Evolutionary conservation across 2,113 vertebrate genomes (phyloP), one percentile per base, ranked within the genome.

Genomic region (Myotis davidii): DNA sequence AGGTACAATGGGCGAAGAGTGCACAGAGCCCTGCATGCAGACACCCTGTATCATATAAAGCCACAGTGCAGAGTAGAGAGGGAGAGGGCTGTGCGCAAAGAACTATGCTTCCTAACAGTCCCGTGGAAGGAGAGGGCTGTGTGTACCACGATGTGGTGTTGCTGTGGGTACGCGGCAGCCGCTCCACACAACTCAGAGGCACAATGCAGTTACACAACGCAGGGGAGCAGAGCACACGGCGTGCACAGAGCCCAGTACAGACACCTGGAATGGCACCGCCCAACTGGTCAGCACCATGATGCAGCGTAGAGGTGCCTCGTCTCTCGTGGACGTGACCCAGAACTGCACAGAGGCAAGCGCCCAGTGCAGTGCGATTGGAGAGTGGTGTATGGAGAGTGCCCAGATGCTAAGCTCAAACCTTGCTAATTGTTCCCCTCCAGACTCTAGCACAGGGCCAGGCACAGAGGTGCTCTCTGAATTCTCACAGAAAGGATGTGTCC

Each of bases 251-350:
- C 23, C 59, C 39, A 7, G 61, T 23, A 9, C 21, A 9, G 12
- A 25, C 21, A 27, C 32, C 32, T 25, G 9, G 32, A 0, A 54
- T 0, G 0, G 77, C 4, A 9, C 0, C 16, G 72, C 37, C n/a
- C 67, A 34, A 59, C 65, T 2, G 6, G 25, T 2, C 14, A 21
- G 90, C 25, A 56, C 82, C 54, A 32, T 1, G 67, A 79, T 3
- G 21, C 13, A 32, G 18, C 1, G 2, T 4, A 20, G 39, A 25
- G 64, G 17, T 29, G 25, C 20, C 74, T 25, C 29, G 20, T 25
- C 54, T 56, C 20, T 5, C 2, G 0, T 12, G 20, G 65, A 29
- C 59, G 20, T 5, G 39, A 29, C n/a, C 45, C 91, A 54, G 81
- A 7, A 25, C 45, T 3, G 14, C 70, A 21, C 1, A 17, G 77